Percentiles rank a stretch among this genome's conserved stretches.
phyloP scores from a whole-genome alignment of 1,140 invertebrate genomes.

The Zelostemma sp. region DNA sequence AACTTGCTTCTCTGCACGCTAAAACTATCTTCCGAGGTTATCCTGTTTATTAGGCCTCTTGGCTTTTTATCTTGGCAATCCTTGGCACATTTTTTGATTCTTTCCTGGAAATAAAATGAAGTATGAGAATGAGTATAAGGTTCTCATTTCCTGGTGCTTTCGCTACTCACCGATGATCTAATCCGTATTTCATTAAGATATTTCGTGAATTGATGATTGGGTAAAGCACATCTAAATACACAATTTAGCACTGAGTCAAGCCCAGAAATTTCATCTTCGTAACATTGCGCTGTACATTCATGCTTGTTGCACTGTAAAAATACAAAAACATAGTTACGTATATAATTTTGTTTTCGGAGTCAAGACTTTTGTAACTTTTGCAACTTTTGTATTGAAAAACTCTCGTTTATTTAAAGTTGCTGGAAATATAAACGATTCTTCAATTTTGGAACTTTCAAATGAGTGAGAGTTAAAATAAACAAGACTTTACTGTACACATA shows the following conservation, averaged over 20 bases:
- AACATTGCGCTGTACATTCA: slow-evolving; percentile 89
- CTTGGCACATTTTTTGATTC: slow-evolving; percentile 90
- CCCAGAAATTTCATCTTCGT: slow-evolving; percentile 79
- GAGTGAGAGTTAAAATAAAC: too few species aligned
- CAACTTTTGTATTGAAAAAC: too few species aligned
- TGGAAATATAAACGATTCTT: too few species aligned
- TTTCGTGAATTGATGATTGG: slow-evolving; percentile 82
- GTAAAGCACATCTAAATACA: slow-evolving; percentile 82
- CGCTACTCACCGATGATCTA: slow-evolving; percentile 72
- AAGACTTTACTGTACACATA: too few species aligned
- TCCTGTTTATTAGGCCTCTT: slow-evolving; percentile 82
- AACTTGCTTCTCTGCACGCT: slow-evolving; percentile 81
- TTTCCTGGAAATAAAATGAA: slow-evolving; percentile 76
- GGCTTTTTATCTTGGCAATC: slow-evolving; percentile 88
- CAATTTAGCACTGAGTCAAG: slow-evolving; percentile 86
- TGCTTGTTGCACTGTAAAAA: slow-evolving; percentile 87
- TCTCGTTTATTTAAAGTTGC: too few species aligned
- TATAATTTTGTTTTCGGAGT: too few species aligned
- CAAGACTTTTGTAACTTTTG: too few species aligned
- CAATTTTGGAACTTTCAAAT: too few species aligned
- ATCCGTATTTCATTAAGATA: slow-evolving; percentile 82
- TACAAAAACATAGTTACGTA: too few species aligned
- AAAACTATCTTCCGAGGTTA: slow-evolving; percentile 78
- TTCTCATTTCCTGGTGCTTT: slow-evolving; percentile 6
- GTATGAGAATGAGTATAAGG: slow-evolving; percentile 32